phyloP scores from a whole-genome alignment of 2,113 vertebrate genomes.

The Phalacrocorax aristotelis region DNA sequence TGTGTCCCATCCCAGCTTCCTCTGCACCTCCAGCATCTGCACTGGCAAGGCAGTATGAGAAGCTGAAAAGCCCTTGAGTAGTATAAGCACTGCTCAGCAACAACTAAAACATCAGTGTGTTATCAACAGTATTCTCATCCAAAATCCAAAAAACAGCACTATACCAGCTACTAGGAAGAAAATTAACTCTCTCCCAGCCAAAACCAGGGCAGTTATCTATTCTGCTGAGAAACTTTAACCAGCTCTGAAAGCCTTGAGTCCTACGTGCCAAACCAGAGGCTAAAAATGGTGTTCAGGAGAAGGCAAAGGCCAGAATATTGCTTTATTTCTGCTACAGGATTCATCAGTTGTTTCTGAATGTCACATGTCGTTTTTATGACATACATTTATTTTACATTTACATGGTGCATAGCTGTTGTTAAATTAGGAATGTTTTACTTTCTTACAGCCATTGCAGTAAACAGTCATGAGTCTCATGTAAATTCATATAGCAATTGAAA shows the following conservation, averaged over 20 bases:
- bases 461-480: background rate
- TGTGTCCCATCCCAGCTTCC: background rate
- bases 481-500: background rate
- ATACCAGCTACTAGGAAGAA: background rate
- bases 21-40: background rate
- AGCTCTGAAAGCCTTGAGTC: background rate
- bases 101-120: background rate
- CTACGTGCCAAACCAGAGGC: background rate
- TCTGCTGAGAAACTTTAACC: background rate
- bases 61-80: background rate
- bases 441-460: background rate
- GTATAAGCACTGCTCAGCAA: background rate
- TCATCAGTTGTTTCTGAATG: background rate
- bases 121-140: background rate
- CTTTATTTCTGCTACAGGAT: background rate
- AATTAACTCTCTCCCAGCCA: background rate
- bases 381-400: background rate
- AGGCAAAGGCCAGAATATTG: background rate
- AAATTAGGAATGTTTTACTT: background rate
- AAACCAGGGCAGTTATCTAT: background rate
- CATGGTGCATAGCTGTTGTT: background rate
- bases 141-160: background rate
- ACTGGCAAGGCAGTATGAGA: background rate
- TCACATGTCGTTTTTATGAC: background rate
- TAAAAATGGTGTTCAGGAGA: background rate